phyloP scores from a whole-genome alignment of 2,113 vertebrate genomes.

The Syngnathus floridae region DNA sequence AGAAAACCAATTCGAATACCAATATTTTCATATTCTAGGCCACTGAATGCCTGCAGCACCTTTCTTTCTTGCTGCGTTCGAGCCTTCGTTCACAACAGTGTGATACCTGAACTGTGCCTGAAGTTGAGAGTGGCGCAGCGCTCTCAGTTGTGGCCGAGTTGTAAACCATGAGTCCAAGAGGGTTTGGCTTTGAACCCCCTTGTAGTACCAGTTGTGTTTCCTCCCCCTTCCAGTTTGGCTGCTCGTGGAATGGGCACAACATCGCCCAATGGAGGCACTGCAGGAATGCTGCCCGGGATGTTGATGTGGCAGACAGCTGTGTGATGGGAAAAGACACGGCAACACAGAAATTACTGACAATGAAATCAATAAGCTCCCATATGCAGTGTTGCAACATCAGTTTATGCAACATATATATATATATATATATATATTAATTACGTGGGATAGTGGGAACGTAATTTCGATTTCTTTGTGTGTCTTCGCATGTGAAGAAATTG shows the following conservation, averaged over 20 bases:
- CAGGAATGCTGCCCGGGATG: constrained; percentile 70
- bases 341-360: not conserved
- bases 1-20: not conserved
- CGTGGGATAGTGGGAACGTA: too few relatives aligned
- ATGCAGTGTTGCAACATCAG: too few relatives aligned
- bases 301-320: constrained; percentile 59
- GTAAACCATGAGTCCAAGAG: constrained; percentile 77
- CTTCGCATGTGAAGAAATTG: too few relatives aligned
- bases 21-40: not conserved
- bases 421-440: too few relatives aligned
- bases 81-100: constrained; percentile 3
- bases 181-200: constrained; percentile 71
- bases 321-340: constrained; percentile 1
- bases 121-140: constrained; percentile 52
- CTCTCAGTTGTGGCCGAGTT: constrained; percentile 51
- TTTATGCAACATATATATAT: too few relatives aligned
- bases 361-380: not conserved
- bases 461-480: too few relatives aligned
- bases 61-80: constrained; percentile 2
- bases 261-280: constrained; percentile 81
- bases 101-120: constrained; percentile 45
- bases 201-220: constrained; percentile 73
- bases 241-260: constrained; percentile 70
- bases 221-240: constrained; percentile 15
- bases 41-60: not conserved